phyloP scores from a whole-genome alignment of 2,888 invertebrate species.

The Galeopsomyia nigrocyanea region DNA sequence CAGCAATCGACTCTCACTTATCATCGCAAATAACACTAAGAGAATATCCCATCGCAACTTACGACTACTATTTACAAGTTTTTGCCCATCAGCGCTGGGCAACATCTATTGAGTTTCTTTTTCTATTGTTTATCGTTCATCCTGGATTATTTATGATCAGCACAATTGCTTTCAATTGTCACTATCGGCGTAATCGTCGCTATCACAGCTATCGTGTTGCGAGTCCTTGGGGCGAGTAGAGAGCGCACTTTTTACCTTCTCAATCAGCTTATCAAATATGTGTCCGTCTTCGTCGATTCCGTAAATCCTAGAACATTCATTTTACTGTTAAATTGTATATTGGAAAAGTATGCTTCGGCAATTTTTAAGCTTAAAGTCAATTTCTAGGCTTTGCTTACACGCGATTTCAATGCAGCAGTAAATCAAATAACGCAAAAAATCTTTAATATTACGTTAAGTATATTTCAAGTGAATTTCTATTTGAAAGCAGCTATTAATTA shows the following conservation, averaged over 20 bases:
- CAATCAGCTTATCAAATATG: no score
- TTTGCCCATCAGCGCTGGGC: neutral
- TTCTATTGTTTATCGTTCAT: constrained; percentile 6
- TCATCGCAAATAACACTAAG: constrained; percentile 30
- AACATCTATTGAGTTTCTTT: constrained; percentile 12
- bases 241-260: no score
- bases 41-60: constrained; percentile 26
- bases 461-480: neutral
- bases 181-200: constrained; percentile 67
- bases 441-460: constrained; percentile 8
- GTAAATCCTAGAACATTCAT: no score
- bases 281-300: no score
- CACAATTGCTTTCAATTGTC: constrained; percentile 57
- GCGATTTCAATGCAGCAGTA: constrained; percentile 1
- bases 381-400: neutral
- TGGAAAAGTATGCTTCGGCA: no score
- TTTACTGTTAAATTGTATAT: no score
- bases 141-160: neutral
- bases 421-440: constrained; percentile 26
- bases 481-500: no score
- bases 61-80: constrained; percentile 42
- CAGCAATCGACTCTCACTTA: constrained; percentile 2
- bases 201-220: constrained; percentile 65
- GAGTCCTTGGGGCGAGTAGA: constrained; percentile 53
- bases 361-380: neutral